Evolutionary conservation across 2,113 vertebrate species (phyloP).

Genomic region (Clinocottus analis): DNA sequence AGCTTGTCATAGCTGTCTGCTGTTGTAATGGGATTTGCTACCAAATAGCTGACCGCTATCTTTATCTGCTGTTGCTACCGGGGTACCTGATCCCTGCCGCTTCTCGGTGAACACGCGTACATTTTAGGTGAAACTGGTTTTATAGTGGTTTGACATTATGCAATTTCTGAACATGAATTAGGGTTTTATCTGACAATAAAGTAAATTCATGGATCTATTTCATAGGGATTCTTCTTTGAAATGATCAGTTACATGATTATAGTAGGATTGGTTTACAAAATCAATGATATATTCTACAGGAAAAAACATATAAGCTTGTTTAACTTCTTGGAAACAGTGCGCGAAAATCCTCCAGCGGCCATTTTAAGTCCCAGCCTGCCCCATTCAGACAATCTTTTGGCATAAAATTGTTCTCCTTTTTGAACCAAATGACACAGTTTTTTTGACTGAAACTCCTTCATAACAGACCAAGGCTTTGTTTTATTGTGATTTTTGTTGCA

Average conservation of each 20-base stretch:
- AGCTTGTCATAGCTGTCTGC: conserved; percentile 48
- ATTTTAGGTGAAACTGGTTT: background rate
- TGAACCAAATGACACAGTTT: too few species aligned
- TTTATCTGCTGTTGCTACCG: conserved; percentile 61
- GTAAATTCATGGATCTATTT: background rate
- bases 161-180: background rate
- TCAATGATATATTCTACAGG: background rate
- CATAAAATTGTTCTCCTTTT: too few species aligned
- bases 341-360: too few species aligned
- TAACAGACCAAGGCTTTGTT: too few species aligned
- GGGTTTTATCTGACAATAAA: background rate
- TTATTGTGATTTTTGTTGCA: too few species aligned
- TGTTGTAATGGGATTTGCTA: conserved; percentile 43
- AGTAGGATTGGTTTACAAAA: background rate
- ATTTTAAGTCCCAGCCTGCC: too few species aligned
- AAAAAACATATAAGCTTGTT: conserved; percentile 1
- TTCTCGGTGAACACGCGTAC: background rate
- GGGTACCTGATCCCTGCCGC: conserved; percentile 7
- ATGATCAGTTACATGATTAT: background rate
- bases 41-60: conserved; percentile 50
- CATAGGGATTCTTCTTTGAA: background rate
- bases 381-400: too few species aligned
- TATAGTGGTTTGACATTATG: background rate
- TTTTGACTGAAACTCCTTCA: too few species aligned
- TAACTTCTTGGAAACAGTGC: too few species aligned